Base-by-base conservation (phyloP, 2,797 vertebrate genomes). In the Chromis chromis region DNA sequence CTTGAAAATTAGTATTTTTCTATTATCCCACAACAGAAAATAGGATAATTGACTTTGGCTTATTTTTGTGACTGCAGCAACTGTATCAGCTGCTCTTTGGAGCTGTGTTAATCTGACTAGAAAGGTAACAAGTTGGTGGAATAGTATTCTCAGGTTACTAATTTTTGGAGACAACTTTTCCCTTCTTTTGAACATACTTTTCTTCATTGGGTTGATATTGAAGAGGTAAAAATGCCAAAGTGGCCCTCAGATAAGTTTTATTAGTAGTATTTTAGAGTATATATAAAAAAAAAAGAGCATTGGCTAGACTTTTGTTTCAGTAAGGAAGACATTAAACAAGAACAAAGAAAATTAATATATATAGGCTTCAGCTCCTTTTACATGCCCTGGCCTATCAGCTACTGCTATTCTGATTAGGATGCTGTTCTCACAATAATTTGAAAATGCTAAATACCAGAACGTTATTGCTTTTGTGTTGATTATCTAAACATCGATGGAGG, bases 11-110 rank as follows among this genome's bases (percentile, higher is more conserved):
- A 0, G 1, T 50, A 1, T 42, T 69, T 60, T 59, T 24, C 27
- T 21, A 44, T 66, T 25, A 6, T 25, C 28, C 3, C 19, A 19
- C 28, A 40, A 42, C 39, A 57, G 49, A 56, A 68, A 81, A 58
- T 1, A 2, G 27, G 11, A 33, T 39, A 33, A 50, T 40, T 36
- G 48, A 31, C 8, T 40, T 14, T 22, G 16, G 6, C 19, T 25
- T 25, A 28, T 19, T 68, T 46, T 60, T 14, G 25, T 60, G 9
- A 31, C 6, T 21, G 48, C 48, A 33, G 17, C 10, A 9, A 12
- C 24, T 58, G 21, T 1, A 17, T 25, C 33, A 61, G 24, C 52
- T 31, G 7, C 31, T 31, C 3, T 36, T 36, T 12, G 9, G 10
- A 11, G 33, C 9, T 12, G 8, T 12, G 33, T 36, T 33, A 33